A percentile compares a stretch with the other conserved stretches of the same genome.
Conservation (phyloP, 2,797 vertebrate genomes). For the Sphaeramia orbicularis region DNA sequence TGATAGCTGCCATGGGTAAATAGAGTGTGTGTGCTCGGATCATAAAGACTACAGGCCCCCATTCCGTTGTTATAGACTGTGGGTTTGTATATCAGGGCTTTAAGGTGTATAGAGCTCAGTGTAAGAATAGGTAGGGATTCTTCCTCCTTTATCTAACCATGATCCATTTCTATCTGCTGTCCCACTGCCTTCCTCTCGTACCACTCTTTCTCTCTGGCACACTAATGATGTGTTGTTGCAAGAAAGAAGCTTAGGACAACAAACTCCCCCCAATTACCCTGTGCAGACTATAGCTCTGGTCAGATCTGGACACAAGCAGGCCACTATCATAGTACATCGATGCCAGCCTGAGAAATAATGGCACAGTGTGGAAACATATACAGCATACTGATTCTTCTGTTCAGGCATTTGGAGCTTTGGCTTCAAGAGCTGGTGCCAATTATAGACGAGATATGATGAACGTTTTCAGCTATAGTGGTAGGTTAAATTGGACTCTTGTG, state of each 20-base stretch:
- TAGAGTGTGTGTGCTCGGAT: slow-evolving; percentile 33
- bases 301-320: slow-evolving; percentile 57
- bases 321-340: slow-evolving; percentile 53
- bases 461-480: slow-evolving; percentile 11
- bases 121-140: slow-evolving; percentile 38
- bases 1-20: slow-evolving; percentile 68
- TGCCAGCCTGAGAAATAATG: slow-evolving; percentile 63
- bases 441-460: slow-evolving; percentile 26
- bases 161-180: slow-evolving; percentile 44
- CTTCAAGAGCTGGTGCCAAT: slow-evolving; percentile 28
- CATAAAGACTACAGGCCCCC: slow-evolving; percentile 21
- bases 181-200: slow-evolving; percentile 27
- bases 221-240: slow-evolving; percentile 78
- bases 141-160: slow-evolving; percentile 47
- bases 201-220: slow-evolving; percentile 28
- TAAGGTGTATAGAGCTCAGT: slow-evolving; percentile 30
- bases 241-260: slow-evolving; percentile 70
- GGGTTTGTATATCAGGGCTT: slow-evolving; percentile 25
- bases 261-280: slow-evolving; percentile 77
- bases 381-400: slow-evolving; percentile 39
- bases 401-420: slow-evolving; percentile 31
- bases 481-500: slow-evolving; percentile 21
- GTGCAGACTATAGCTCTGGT: slow-evolving; percentile 55
- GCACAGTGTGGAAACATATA: slow-evolving; percentile 31
- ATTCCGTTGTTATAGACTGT: slow-evolving; percentile 30